Evolutionary conservation across 2,888 invertebrate genomes (phyloP).

Genomic region (Nemotelus pantherinus): DNA sequence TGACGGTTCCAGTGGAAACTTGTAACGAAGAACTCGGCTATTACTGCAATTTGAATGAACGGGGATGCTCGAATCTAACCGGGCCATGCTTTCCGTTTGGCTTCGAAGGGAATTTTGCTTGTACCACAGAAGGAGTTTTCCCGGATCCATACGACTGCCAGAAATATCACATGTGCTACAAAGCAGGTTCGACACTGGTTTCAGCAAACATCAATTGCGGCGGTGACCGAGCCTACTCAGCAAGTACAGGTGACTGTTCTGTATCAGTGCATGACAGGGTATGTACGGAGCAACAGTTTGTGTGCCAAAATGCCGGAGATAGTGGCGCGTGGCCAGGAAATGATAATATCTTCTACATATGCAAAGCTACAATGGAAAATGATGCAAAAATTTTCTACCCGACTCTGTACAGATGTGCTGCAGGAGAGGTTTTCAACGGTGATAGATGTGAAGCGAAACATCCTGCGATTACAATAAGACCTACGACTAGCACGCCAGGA

Average conservation of each 20-base stretch:
- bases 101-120: conserved; percentile 62
- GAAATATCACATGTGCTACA: conserved; percentile 64
- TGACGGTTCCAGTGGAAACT: conserved; percentile 62
- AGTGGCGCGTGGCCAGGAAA: conserved; percentile 61
- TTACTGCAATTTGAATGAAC: conserved; percentile 60
- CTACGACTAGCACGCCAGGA: background rate
- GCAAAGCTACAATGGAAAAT: conserved; percentile 61
- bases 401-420: conserved; percentile 61
- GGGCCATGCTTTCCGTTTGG: conserved; percentile 64
- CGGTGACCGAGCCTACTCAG: conserved; percentile 60
- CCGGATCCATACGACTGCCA: conserved; percentile 65
- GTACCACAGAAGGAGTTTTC: conserved; percentile 62
- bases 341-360: conserved; percentile 63
- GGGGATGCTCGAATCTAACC: conserved; percentile 60
- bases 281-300: conserved; percentile 59
- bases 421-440: conserved; percentile 61
- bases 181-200: conserved; percentile 58
- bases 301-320: conserved; percentile 59
- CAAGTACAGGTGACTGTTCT: conserved; percentile 61
- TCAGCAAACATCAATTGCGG: conserved; percentile 62
- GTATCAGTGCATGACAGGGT: conserved; percentile 56
- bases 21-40: conserved; percentile 61
- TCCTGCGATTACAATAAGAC: conserved; percentile 13
- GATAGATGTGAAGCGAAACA: conserved; percentile 52
- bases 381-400: conserved; percentile 60